Conservation (phyloP, 2,113 vertebrate genomes). For the Coregonus clupeaformis region DNA sequence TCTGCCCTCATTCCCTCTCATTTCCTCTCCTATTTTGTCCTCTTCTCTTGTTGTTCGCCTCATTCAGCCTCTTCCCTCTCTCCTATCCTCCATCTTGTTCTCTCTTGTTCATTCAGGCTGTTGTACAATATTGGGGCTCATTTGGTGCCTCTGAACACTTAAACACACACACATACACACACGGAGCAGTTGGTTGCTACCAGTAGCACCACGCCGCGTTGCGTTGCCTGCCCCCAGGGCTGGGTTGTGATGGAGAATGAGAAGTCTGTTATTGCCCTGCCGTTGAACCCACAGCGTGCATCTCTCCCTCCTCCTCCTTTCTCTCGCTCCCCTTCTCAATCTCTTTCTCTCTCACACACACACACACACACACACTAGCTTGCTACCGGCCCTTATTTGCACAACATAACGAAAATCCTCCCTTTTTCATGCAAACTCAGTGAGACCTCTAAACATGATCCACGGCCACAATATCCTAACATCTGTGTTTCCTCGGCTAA, state of each 20-base stretch:
- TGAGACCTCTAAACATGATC: too few species aligned
- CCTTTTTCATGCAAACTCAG: too few species aligned
- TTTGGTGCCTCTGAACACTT: background rate
- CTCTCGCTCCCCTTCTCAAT: background rate
- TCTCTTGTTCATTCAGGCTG: background rate
- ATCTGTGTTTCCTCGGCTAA: too few species aligned
- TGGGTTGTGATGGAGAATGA: conserved; percentile 7
- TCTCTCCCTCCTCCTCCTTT: conserved; percentile 10
- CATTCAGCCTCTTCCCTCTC: background rate
- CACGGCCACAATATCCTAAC: too few species aligned
- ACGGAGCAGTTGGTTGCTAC: background rate
- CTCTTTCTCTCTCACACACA: too few species aligned
- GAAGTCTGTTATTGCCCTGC: conserved; percentile 4
- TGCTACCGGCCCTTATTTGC: too few species aligned
- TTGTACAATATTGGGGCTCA: background rate
- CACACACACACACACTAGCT: too few species aligned
- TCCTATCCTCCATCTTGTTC: background rate
- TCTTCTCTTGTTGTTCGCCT: background rate
- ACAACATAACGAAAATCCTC: too few species aligned
- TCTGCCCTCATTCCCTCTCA: too few species aligned
- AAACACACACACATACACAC: background rate
- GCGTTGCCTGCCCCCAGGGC: background rate
- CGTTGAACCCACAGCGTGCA: background rate
- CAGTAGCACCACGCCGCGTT: background rate
- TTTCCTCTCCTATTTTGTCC: too few species aligned